Conservation (phyloP, 2,797 vertebrate genomes). For the Anguilla anguilla region DNA sequence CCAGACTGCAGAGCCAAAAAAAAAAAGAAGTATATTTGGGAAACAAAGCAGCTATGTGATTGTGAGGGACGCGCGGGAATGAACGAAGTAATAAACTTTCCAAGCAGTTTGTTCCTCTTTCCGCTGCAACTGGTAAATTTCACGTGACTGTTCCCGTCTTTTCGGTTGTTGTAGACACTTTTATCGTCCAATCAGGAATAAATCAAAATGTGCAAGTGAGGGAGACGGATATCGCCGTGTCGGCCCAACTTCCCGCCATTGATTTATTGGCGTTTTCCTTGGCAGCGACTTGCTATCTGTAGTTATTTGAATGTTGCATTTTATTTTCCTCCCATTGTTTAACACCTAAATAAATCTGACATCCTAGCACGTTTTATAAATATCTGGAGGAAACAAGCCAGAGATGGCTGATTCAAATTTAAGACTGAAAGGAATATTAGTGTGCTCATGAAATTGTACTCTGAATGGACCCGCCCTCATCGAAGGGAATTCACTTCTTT, state of each 20-base stretch:
- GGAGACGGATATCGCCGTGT: constrained; percentile 73
- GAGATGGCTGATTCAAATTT: constrained; percentile 38
- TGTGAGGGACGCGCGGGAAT: constrained; percentile 58
- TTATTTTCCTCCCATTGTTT: constrained; percentile 73
- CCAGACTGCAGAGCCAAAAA: not conserved
- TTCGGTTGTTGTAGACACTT: constrained; percentile 71
- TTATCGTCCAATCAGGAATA: constrained; percentile 77
- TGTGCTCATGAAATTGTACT: constrained; percentile 28
- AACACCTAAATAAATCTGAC: constrained; percentile 68
- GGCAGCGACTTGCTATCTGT: constrained; percentile 64
- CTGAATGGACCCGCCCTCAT: not conserved
- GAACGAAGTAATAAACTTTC: constrained; percentile 63
- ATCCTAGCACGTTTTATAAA: constrained; percentile 45
- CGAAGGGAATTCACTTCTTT: constrained; percentile 40
- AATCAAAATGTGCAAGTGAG: constrained; percentile 76
- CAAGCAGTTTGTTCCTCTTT: constrained; percentile 53
- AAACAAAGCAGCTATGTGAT: constrained; percentile 71
- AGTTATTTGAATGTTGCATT: constrained; percentile 72
- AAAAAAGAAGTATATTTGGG: constrained; percentile 57
- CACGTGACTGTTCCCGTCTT: constrained; percentile 55
- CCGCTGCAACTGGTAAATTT: constrained; percentile 75
- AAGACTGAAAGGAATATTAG: constrained; percentile 44
- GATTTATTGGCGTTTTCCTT: constrained; percentile 73
- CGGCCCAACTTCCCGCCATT: constrained; percentile 71
- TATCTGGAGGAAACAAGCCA: constrained; percentile 47